These are phyloP conservation scores for Platalea minor DNA, from an alignment of 2,797 vertebrate genomes.

Conservation along the genomic window DNA sequence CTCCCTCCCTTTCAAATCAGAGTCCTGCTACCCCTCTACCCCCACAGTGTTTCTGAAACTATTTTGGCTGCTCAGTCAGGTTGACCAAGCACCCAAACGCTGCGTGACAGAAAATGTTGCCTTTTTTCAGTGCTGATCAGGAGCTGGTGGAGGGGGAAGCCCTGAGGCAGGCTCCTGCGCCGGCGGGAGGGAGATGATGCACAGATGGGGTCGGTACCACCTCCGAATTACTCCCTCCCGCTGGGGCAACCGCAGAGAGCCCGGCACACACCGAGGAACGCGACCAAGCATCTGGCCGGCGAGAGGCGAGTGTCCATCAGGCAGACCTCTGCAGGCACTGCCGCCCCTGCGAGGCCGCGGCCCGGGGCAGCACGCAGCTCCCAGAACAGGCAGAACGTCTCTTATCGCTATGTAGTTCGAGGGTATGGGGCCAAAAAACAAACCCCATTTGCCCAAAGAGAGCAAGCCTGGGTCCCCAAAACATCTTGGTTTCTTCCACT, in stretches of 20 bases:
- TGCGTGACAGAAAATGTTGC: not conserved
- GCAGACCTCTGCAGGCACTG: not conserved
- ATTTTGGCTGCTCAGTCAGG: not conserved
- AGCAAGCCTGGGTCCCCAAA: not conserved
- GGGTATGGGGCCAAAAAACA: not conserved
- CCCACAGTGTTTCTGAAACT: not conserved
- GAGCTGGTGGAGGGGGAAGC: not conserved
- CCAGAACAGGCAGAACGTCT: accelerated
- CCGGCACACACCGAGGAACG: accelerated
- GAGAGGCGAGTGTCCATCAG: not conserved
- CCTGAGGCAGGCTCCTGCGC: not conserved
- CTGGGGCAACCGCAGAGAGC: not conserved
- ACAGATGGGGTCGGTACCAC: accelerated
- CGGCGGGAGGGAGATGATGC: accelerated
- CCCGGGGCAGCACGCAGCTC: not conserved
- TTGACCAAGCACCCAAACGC: not conserved
- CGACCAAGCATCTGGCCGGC: accelerated
- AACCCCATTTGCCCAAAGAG: not conserved
- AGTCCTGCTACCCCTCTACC: not conserved
- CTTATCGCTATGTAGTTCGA: accelerated
- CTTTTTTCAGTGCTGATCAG: accelerated
- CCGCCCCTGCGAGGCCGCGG: accelerated
- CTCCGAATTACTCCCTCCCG: not conserved
- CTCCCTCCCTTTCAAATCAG: not conserved
- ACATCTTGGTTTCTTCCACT: not conserved